Evolutionary conservation across 1,140 invertebrate species (phyloP).

Genomic region (Ceratina japonica): DNA sequence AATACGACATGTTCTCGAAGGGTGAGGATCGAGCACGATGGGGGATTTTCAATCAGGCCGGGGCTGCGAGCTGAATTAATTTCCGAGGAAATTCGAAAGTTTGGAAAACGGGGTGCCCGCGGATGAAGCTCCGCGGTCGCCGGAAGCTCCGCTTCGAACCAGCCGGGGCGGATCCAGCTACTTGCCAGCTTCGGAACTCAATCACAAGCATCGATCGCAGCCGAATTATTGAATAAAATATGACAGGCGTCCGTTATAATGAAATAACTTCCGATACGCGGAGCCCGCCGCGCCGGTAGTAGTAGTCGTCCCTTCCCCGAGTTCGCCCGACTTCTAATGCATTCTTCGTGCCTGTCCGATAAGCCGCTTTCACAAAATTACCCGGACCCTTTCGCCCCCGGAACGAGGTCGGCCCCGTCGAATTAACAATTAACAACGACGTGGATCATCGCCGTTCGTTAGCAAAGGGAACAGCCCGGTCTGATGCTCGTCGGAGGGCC

Average conservation of each 20-base stretch:
- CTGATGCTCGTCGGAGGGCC: not conserved
- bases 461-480: not conserved
- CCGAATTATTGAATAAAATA: slow-evolving; percentile 48
- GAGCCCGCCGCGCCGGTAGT: not conserved
- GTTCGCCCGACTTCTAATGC: slow-evolving; percentile 10
- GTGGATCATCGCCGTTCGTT: not conserved
- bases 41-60: slow-evolving; percentile 38
- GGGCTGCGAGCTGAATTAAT: slow-evolving; percentile 36
- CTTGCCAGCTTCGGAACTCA: slow-evolving; percentile 1
- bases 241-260: slow-evolving; percentile 28
- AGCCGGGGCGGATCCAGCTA: not conserved
- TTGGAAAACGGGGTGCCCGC: slow-evolving; percentile 11
- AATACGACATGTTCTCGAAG: no score
- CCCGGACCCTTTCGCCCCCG: slow-evolving; percentile 11
- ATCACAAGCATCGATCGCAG: slow-evolving; percentile 35
- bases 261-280: slow-evolving; percentile 42
- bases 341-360: slow-evolving; percentile 6
- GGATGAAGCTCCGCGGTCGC: not conserved
- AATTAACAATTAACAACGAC: slow-evolving; percentile 11
- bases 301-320: not conserved
- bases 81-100: slow-evolving; percentile 44
- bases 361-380: slow-evolving; percentile 8
- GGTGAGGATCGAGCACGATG: not conserved
- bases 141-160: not conserved
- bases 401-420: not conserved